These are phyloP conservation scores for Ashinkailepas kermadecensis DNA, from an alignment of 2,888 invertebrate genomes.

Conservation along the genomic window DNA sequence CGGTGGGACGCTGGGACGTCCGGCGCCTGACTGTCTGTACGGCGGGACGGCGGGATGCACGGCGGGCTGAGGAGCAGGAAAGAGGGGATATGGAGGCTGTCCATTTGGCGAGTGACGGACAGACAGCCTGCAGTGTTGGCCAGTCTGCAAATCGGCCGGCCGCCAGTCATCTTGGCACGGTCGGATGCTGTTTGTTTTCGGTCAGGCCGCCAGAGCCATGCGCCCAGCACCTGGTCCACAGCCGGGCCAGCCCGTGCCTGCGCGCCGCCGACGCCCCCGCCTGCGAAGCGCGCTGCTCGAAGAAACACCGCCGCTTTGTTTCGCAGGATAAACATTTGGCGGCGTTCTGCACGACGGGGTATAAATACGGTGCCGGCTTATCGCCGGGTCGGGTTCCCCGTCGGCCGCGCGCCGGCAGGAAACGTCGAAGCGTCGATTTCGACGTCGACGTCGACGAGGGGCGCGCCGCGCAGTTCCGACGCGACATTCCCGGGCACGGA, in stretches of 20 bases:
- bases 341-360: not conserved
- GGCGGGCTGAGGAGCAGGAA: too few species aligned
- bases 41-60: too few species aligned
- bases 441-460: not conserved
- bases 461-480: not conserved
- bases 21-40: too few species aligned
- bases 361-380: not conserved
- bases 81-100: too few species aligned
- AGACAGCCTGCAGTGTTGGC: too few species aligned
- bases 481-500: not conserved
- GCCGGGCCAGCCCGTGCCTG: not conserved
- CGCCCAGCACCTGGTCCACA: not conserved
- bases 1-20: too few species aligned
- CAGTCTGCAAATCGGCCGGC: too few species aligned
- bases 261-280: not conserved
- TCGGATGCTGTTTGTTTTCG: not conserved
- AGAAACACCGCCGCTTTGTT: conserved; percentile 1
- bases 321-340: not conserved
- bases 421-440: conserved; percentile 1
- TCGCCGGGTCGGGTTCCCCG: conserved; percentile 13
- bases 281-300: not conserved
- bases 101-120: too few species aligned
- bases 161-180: too few species aligned
- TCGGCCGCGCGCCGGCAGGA: conserved; percentile 22
- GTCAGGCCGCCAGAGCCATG: not conserved